phyloP scores from a whole-genome alignment of 1,140 invertebrate genomes.

The Asobara japonica region DNA sequence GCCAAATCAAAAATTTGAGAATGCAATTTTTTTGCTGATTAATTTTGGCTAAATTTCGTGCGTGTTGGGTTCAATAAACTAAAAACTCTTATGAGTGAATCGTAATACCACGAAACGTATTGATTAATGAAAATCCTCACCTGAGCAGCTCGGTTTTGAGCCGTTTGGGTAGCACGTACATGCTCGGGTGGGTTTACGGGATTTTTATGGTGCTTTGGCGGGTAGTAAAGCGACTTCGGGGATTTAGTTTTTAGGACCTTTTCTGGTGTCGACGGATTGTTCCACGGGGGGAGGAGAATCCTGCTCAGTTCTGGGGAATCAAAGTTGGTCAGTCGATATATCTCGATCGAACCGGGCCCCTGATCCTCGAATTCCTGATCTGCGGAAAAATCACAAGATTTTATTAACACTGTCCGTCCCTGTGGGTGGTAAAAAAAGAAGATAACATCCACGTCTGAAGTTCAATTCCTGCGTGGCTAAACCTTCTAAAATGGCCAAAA shows the following conservation, averaged over 20 bases:
- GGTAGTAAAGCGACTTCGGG: neutral
- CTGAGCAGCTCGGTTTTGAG: conserved; percentile 2
- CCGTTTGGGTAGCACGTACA: neutral
- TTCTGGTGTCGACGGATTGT: neutral
- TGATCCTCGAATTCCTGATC: neutral
- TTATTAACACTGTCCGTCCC: neutral
- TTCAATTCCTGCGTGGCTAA: too few species aligned
- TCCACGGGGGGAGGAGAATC: neutral
- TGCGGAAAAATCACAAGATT: neutral
- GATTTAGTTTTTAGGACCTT: neutral
- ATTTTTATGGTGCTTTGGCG: neutral
- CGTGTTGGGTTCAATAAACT: too few species aligned
- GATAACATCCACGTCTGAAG: too few species aligned
- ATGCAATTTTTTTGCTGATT: too few species aligned
- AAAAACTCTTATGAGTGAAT: too few species aligned
- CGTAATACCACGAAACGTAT: too few species aligned
- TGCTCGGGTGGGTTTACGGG: neutral
- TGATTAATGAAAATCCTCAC: too few species aligned
- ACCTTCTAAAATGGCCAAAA: too few species aligned
- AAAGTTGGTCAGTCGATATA: neutral
- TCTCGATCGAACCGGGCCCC: neutral
- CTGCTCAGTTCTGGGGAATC: neutral
- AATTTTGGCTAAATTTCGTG: too few species aligned
- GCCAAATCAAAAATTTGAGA: too few species aligned
- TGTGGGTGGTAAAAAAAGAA: neutral